Base-by-base conservation (phyloP, 2,888 invertebrate species). In the Nymphalis polychloros region DNA sequence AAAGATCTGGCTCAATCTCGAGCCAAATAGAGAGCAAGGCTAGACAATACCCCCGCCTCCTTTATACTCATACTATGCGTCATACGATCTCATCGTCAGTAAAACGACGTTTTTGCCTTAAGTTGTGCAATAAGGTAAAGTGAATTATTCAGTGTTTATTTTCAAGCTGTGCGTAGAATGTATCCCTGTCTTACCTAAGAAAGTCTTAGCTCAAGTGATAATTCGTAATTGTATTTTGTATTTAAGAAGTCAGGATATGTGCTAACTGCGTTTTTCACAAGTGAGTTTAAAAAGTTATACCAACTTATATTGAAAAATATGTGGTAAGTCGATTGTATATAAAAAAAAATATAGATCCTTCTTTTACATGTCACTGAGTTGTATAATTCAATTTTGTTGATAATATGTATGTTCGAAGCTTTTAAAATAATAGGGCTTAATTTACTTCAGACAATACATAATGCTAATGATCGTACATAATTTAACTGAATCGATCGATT, bases 401-500 rank as follows among this genome's bases (percentile, higher is more conserved):
- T 27, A 27, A 31, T 31, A 31, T 41, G 4, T 41, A 41, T 41
- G 3, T 13, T 13, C 41, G 41, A 41, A 41, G 41, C 19, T 48
- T 50, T 19, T 50, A 50, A 20, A 19, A 50, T 50, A 20, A 50
- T 55, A n/a, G 17, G 31, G 23, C 53, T 31, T 53, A 53, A 53
- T 53, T 17, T 60, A 49, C 46, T 46, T 46, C 46, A 60, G 47
- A 65, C 49, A 66, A 55, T 66, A 66, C 27, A 23, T 50, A 20
- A 19, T 27, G 17, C n/a, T 48, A 41, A 31, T 53, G 66, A 47
- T 16, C 31, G 17, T 67, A 49, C 19, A 57, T 62, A 67, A 62
- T 62, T 52, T 53, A 52, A 47, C n/a, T 49, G 35, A 49, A 17
- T 47, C 49, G 68, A 87, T 89, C 88, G 88, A 88, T 88, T 82